Evolutionary conservation across 2,113 vertebrate genomes (phyloP).

Genomic region (Microcebus murinus): DNA sequence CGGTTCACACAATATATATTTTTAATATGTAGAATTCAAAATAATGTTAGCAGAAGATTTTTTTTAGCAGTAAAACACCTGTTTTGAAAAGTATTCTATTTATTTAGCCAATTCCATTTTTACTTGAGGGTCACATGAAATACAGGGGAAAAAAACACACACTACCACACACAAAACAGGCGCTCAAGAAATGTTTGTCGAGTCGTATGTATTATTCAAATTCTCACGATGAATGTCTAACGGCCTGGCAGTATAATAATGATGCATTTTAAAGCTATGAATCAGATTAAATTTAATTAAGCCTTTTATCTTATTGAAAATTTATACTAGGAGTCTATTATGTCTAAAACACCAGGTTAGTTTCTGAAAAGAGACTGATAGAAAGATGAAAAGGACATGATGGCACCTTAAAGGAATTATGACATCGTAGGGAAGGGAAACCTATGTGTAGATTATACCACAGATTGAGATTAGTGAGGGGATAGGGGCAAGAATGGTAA

Average conservation of each 20-base stretch:
- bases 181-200: background rate
- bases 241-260: background rate
- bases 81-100: background rate
- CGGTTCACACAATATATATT: background rate
- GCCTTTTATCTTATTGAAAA: background rate
- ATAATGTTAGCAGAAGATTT: background rate
- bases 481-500: background rate
- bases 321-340: background rate
- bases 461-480: background rate
- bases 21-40: background rate
- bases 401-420: background rate
- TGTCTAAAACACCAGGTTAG: background rate
- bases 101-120: background rate
- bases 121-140: background rate
- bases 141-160: background rate
- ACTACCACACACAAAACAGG: background rate
- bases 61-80: background rate
- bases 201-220: background rate
- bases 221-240: background rate
- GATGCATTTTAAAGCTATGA: background rate
- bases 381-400: background rate
- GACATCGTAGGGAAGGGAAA: background rate
- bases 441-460: background rate
- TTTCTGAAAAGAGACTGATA: background rate
- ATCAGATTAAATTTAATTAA: background rate